Conservation (phyloP, 2,113 vertebrate species). For the Seriola quinqueradiata region DNA sequence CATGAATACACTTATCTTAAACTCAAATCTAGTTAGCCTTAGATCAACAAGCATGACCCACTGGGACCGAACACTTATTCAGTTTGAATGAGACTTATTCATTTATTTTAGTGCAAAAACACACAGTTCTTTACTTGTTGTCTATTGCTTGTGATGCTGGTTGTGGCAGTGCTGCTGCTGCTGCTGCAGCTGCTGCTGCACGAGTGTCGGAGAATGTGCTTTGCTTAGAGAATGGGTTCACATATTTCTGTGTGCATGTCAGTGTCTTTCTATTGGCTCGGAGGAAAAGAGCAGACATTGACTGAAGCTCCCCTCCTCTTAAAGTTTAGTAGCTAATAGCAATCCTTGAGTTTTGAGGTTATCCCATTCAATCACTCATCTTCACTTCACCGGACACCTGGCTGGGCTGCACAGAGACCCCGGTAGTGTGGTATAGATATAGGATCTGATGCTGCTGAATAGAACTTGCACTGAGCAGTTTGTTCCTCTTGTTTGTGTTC, state of each 20-base stretch:
- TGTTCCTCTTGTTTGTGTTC: constrained; percentile 16
- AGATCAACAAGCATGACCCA: constrained; percentile 73
- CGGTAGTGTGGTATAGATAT: constrained; percentile 20
- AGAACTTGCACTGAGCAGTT: constrained; percentile 3
- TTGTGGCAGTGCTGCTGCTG: constrained; percentile 20
- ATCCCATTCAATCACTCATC: constrained; percentile 76
- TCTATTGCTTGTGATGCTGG: constrained; percentile 47
- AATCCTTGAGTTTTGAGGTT: constrained; percentile 76
- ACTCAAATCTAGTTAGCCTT: constrained; percentile 62
- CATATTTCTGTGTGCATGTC: constrained; percentile 58
- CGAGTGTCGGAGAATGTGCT: constrained; percentile 48
- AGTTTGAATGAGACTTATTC: constrained; percentile 37
- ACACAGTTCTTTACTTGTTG: constrained; percentile 38
- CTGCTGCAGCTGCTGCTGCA: constrained; percentile 7
- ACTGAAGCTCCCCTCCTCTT: constrained; percentile 62
- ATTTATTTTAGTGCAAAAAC: constrained; percentile 43
- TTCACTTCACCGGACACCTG: no score
- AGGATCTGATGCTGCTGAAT: constrained; percentile 26
- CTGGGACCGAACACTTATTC: constrained; percentile 38
- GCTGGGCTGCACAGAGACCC: constrained; percentile 52
- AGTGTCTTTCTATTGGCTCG: constrained; percentile 51
- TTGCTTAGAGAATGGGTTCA: constrained; percentile 54
- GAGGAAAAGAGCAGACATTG: constrained; percentile 69
- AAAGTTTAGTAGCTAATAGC: constrained; percentile 71
- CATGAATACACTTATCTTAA: constrained; percentile 81